Evolutionary conservation across 2,888 invertebrate species (phyloP).

Genomic region (Cheiracanthium punctorium): DNA sequence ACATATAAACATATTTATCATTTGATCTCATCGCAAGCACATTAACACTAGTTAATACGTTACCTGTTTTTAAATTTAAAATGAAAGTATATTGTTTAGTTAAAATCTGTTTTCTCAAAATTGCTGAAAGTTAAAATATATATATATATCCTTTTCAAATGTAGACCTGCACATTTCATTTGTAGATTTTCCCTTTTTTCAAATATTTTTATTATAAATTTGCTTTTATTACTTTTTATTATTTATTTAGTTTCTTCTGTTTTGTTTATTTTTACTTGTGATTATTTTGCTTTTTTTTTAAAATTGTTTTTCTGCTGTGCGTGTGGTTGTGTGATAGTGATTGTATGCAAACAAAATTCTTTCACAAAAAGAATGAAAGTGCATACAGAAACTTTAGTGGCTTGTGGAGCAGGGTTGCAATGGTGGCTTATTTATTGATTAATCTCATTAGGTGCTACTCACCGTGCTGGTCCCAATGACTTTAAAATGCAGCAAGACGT

Average conservation of each 20-base stretch:
- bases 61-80: no score
- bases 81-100: no score
- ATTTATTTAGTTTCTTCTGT: neutral
- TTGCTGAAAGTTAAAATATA: no score
- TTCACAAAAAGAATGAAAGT: neutral
- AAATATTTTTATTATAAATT: neutral
- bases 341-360: constrained; percentile 13
- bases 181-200: neutral
- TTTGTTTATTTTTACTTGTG: neutral
- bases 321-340: constrained; percentile 10
- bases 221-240: neutral
- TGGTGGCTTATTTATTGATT: constrained; percentile 68
- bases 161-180: neutral
- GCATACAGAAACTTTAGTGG: constrained; percentile 22
- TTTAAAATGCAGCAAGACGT: constrained; percentile 68
- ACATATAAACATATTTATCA: no score
- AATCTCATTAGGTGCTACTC: constrained; percentile 68
- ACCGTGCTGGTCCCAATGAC: constrained; percentile 63
- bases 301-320: neutral
- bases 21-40: no score
- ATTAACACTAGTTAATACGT: no score
- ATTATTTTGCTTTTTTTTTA: constrained; percentile 7
- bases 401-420: constrained; percentile 60
- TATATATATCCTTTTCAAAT: no score
- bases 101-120: no score